These are phyloP conservation scores for Chionodraco myersi DNA, from an alignment of 2,113 vertebrate genomes.

Conservation along the genomic window DNA sequence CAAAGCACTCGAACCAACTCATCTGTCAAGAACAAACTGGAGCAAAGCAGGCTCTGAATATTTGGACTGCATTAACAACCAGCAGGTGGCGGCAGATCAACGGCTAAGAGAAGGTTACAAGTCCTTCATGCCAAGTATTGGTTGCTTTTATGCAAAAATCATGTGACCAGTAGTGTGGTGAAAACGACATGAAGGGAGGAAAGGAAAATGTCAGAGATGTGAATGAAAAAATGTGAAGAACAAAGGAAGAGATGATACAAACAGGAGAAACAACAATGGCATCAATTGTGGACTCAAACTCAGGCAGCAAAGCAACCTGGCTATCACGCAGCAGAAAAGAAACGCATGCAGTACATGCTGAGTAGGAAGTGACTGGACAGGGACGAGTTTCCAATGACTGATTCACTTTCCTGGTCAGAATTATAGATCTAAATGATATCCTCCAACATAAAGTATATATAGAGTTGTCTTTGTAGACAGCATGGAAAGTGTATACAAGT, in stretches of 20 bases:
- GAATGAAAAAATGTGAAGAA: conserved; percentile 21
- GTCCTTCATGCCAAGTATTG: conserved; percentile 42
- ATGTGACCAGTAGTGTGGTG: not conserved
- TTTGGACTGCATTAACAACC: conserved; percentile 39
- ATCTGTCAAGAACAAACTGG: conserved; percentile 32
- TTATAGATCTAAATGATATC: not conserved
- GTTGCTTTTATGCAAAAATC: conserved; percentile 24
- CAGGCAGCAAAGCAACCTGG: conserved; percentile 24
- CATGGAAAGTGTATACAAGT: not conserved
- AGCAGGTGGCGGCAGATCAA: conserved; percentile 68
- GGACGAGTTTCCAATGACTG: conserved; percentile 67
- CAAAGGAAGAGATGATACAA: conserved; percentile 1
- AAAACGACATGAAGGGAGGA: not conserved
- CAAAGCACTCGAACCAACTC: conserved; percentile 34
- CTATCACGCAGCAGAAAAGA: conserved; percentile 37
- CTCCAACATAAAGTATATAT: not conserved
- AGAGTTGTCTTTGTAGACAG: conserved; percentile 3
- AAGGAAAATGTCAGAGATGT: not conserved
- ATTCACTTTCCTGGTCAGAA: conserved; percentile 20
- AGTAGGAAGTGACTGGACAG: conserved; percentile 23
- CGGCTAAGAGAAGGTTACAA: conserved; percentile 6
- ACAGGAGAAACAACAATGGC: not conserved
- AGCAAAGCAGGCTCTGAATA: conserved; percentile 43
- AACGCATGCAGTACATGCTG: conserved; percentile 45
- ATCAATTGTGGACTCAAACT: conserved; percentile 21